These are phyloP conservation scores for Rhyacichthys aspro DNA, from an alignment of 2,797 vertebrate genomes.

Conservation along the genomic window DNA sequence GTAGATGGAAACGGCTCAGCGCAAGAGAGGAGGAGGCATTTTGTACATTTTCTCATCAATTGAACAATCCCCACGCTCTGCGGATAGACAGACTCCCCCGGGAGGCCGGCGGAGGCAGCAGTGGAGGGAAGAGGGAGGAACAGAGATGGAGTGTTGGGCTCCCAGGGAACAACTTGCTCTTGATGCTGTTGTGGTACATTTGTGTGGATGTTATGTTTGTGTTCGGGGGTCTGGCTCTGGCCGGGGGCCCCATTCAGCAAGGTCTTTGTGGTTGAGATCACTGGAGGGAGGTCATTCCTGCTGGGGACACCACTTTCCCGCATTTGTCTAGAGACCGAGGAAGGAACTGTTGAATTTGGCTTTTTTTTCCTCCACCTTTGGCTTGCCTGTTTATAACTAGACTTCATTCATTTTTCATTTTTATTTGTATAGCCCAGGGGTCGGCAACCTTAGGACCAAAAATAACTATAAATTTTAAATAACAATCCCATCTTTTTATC, in stretches of 20 bases:
- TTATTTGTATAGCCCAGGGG: constrained; percentile 10
- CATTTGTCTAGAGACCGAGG: constrained; percentile 39
- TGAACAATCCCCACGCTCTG: constrained; percentile 91
- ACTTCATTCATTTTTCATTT: neutral
- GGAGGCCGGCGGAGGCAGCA: constrained; percentile 83
- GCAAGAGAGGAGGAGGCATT: constrained; percentile 85
- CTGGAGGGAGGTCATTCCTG: constrained; percentile 65
- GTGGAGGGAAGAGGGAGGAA: constrained; percentile 63
- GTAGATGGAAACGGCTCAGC: constrained; percentile 65
- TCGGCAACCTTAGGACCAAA: neutral
- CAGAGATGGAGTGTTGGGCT: constrained; percentile 68
- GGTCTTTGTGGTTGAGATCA: constrained; percentile 72
- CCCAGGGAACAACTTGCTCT: constrained; percentile 67
- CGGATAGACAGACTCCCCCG: constrained; percentile 92
- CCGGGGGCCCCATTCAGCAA: constrained; percentile 66
- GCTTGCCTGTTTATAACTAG: constrained; percentile 9
- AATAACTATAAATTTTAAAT: neutral
- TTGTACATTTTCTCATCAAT: constrained; percentile 97
- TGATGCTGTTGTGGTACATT: constrained; percentile 72
- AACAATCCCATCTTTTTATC: neutral
- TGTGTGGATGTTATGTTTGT: constrained; percentile 28
- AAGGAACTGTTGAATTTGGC: constrained; percentile 62
- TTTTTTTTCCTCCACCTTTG: constrained; percentile 49
- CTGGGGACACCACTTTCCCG: constrained; percentile 54
- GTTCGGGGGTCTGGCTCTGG: constrained; percentile 47